Conservation (phyloP, 2,888 invertebrate species). For the Aporophyla nigra region DNA sequence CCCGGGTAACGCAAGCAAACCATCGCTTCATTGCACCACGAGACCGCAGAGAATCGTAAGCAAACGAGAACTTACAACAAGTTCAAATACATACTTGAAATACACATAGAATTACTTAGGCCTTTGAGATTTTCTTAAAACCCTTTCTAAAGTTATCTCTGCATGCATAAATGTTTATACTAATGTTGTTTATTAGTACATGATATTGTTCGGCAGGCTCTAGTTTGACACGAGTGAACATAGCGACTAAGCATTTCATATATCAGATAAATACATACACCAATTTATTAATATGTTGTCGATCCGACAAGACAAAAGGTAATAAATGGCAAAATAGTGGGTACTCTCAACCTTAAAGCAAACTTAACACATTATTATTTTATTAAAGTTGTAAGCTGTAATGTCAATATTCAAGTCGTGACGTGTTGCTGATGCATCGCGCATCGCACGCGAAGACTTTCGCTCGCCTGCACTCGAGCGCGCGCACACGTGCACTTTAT, state of each 20-base stretch:
- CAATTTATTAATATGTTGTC: no score
- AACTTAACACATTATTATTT: conserved; percentile 1
- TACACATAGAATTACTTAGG: background rate
- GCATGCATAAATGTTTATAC: background rate
- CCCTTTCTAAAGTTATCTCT: background rate
- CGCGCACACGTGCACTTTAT: conserved; percentile 88
- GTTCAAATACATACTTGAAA: conserved; percentile 20
- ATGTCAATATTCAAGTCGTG: conserved; percentile 49
- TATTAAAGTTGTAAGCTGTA: conserved; percentile 22
- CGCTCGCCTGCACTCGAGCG: conserved; percentile 80
- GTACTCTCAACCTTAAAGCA: background rate
- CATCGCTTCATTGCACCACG: conserved; percentile 78
- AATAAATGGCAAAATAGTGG: background rate
- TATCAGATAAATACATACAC: background rate
- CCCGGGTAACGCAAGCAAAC: conserved; percentile 75
- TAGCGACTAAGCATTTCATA: background rate
- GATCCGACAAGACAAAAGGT: background rate
- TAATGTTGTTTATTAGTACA: no score
- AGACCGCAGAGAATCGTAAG: conserved; percentile 84
- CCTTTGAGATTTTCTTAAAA: background rate
- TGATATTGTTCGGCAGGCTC: background rate
- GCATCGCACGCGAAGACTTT: conserved; percentile 78
- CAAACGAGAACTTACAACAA: conserved; percentile 38
- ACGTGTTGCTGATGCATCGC: conserved; percentile 65
- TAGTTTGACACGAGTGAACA: background rate